Evolutionary conservation across 2,888 invertebrate genomes (phyloP).

Genomic region (Hydraecia micacea): DNA sequence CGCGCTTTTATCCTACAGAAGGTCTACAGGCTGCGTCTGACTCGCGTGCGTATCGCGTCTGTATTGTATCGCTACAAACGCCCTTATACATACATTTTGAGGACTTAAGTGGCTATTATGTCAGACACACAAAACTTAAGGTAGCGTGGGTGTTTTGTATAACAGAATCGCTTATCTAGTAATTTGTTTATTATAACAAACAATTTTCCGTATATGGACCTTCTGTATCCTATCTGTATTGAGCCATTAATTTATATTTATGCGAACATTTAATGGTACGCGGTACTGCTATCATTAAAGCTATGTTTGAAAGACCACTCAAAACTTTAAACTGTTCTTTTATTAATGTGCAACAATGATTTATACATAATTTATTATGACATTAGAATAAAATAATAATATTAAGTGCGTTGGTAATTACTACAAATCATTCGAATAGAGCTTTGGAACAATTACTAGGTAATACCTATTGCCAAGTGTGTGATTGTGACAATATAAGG

Average conservation of each 20-base stretch:
- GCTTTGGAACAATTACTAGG: background rate
- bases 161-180: constrained; percentile 3
- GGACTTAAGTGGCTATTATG: background rate
- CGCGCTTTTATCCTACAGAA: too few species aligned
- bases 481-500: background rate
- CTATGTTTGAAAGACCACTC: constrained; percentile 3
- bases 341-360: constrained; percentile 15
- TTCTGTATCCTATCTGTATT: constrained; percentile 24
- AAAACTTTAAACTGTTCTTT: constrained; percentile 26
- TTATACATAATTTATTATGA: background rate
- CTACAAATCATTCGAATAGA: background rate
- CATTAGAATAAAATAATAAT: background rate
- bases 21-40: too few species aligned
- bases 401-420: background rate
- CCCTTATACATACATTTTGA: too few species aligned
- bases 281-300: constrained; percentile 12
- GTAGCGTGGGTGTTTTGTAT: constrained; percentile 1
- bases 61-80: too few species aligned
- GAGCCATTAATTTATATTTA: constrained; percentile 34
- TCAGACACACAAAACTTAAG: background rate
- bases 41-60: too few species aligned
- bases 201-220: constrained; percentile 6
- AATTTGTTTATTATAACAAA: constrained; percentile 26
- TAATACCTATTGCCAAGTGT: background rate
- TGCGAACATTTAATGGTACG: constrained; percentile 26